phyloP scores from a whole-genome alignment of 2,888 invertebrate genomes.

The Oconnorella tubifera region DNA sequence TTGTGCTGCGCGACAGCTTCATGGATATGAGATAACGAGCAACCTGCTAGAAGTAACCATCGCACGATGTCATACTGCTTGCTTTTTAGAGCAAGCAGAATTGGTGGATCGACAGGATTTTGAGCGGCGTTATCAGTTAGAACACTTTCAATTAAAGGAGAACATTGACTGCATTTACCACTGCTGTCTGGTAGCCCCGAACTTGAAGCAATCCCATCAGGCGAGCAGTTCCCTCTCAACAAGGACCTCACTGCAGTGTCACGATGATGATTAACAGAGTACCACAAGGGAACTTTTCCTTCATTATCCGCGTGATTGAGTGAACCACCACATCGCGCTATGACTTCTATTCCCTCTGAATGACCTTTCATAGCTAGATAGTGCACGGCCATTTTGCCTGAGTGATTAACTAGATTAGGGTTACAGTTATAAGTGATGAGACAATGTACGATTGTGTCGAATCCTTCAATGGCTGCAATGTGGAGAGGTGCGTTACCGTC shows the following conservation, averaged over 20 bases:
- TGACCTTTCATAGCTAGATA: slow-evolving; percentile 52
- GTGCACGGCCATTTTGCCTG: slow-evolving; percentile 44
- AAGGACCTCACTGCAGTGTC: slow-evolving; percentile 43
- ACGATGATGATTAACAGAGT: slow-evolving; percentile 45
- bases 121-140: too few species aligned
- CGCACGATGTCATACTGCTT: neutral
- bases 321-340: slow-evolving; percentile 41
- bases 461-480: slow-evolving; percentile 50
- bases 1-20: neutral
- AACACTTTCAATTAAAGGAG: too few species aligned
- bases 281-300: slow-evolving; percentile 45
- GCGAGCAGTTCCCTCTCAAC: slow-evolving; percentile 44
- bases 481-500: slow-evolving; percentile 48
- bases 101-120: too few species aligned
- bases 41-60: neutral
- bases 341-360: slow-evolving; percentile 40
- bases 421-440: slow-evolving; percentile 41
- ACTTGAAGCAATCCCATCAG: too few species aligned
- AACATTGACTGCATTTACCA: too few species aligned
- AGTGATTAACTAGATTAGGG: slow-evolving; percentile 43
- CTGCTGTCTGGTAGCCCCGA: too few species aligned
- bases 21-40: neutral
- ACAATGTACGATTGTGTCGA: slow-evolving; percentile 43
- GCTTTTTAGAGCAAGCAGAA: neutral
- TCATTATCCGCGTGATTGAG: slow-evolving; percentile 41